These are phyloP conservation scores for Colossoma macropomum DNA, from an alignment of 2,113 vertebrate genomes.

Conservation along the genomic window DNA sequence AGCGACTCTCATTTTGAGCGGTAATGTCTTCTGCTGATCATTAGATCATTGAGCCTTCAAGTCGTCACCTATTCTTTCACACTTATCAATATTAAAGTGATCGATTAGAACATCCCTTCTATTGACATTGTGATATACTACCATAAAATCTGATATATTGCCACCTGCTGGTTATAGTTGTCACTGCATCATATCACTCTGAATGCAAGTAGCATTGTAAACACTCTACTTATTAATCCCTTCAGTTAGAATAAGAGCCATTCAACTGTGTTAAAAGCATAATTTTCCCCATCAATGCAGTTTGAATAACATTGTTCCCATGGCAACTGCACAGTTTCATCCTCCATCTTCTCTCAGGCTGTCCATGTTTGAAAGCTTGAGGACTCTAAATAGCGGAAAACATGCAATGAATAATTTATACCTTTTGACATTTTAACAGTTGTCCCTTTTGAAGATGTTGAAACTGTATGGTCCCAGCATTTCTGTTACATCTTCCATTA, in stretches of 20 bases:
- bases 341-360: not conserved
- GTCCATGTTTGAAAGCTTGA: constrained; percentile 10
- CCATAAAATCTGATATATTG: constrained; percentile 4
- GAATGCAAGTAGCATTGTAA: not conserved
- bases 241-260: not conserved
- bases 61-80: not conserved
- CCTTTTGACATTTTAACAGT: not conserved
- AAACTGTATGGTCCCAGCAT: too few relatives aligned
- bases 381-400: not conserved
- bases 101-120: not conserved
- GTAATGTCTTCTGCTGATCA: too few relatives aligned
- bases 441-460: not conserved
- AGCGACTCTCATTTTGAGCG: too few relatives aligned
- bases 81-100: not conserved
- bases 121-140: not conserved
- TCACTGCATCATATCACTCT: not conserved
- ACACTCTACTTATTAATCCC: not conserved
- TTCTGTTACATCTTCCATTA: too few relatives aligned
- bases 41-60: too few relatives aligned
- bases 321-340: constrained; percentile 38
- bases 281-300: not conserved
- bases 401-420: not conserved
- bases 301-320: constrained; percentile 40
- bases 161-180: constrained; percentile 34
- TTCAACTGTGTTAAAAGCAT: constrained; percentile 13